These are phyloP conservation scores for Rostratula benghalensis DNA, from an alignment of 2,113 vertebrate species.

Conservation along the genomic window DNA sequence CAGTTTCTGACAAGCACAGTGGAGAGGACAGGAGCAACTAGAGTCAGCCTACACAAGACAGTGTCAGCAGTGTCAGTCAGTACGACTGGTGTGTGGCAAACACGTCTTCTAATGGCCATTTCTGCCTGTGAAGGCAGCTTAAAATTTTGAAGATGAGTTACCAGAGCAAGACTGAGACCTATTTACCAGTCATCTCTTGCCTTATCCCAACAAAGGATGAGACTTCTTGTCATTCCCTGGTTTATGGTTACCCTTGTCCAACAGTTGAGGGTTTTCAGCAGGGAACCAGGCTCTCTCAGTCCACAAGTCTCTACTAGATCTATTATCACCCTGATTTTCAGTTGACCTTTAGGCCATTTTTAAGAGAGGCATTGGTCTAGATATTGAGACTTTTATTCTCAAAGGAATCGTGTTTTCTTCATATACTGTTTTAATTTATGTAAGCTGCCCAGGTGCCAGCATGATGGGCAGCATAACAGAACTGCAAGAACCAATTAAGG, in stretches of 20 bases:
- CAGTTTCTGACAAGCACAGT: not conserved
- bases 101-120: not conserved
- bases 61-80: not conserved
- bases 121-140: not conserved
- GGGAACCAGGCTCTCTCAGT: not conserved
- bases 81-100: not conserved
- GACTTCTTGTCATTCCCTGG: not conserved
- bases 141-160: not conserved
- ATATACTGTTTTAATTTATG: conserved; percentile 28
- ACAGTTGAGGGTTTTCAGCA: not conserved
- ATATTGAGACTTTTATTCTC: not conserved
- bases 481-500: conserved; percentile 56
- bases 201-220: not conserved
- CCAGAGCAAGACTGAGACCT: not conserved
- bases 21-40: not conserved
- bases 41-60: not conserved
- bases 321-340: conserved; percentile 28
- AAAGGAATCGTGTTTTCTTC: conserved; percentile 22
- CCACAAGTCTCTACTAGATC: not conserved
- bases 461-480: not conserved
- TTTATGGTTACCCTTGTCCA: not conserved
- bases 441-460: conserved; percentile 7
- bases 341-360: conserved; percentile 19
- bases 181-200: not conserved
- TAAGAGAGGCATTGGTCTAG: not conserved